phyloP scores from a whole-genome alignment of 2,888 invertebrate species.

The Amorpha juglandis region DNA sequence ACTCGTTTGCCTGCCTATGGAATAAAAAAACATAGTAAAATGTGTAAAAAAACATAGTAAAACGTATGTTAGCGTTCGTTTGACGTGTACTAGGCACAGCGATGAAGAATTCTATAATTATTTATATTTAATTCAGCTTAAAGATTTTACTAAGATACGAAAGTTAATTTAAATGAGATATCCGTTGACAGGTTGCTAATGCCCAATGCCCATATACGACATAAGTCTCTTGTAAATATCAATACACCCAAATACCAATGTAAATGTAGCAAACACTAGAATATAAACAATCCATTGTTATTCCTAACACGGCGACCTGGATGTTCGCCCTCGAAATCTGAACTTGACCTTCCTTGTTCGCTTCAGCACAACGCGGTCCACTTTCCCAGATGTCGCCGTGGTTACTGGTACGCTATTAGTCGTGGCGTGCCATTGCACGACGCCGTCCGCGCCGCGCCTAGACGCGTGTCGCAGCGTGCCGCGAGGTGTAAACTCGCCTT shows the following conservation, averaged over 20 bases:
- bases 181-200: background rate
- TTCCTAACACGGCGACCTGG: slow-evolving; percentile 37
- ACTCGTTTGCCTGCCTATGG: too few species aligned
- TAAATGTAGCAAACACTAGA: slow-evolving; percentile 7
- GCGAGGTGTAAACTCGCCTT: slow-evolving; percentile 43
- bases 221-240: background rate
- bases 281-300: slow-evolving; percentile 11
- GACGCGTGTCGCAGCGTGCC: slow-evolving; percentile 38
- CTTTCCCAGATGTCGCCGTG: slow-evolving; percentile 53
- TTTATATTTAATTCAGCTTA: background rate
- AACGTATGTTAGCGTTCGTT: background rate
- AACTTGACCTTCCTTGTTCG: slow-evolving; percentile 75
- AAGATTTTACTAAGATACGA: too few species aligned
- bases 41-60: too few species aligned
- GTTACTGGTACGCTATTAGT: slow-evolving; percentile 33
- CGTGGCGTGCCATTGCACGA: slow-evolving; percentile 38
- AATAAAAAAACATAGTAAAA: too few species aligned
- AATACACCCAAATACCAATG: slow-evolving; percentile 21
- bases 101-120: background rate
- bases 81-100: background rate
- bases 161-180: background rate
- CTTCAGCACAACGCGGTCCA: slow-evolving; percentile 56
- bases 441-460: slow-evolving; percentile 35
- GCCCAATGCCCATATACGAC: background rate
- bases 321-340: slow-evolving; percentile 52